Evolutionary conservation across 37 sponge, comb jelly and placozoan genomes (phyloP).

Genomic region (Chondrilla cf. caribensis): DNA sequence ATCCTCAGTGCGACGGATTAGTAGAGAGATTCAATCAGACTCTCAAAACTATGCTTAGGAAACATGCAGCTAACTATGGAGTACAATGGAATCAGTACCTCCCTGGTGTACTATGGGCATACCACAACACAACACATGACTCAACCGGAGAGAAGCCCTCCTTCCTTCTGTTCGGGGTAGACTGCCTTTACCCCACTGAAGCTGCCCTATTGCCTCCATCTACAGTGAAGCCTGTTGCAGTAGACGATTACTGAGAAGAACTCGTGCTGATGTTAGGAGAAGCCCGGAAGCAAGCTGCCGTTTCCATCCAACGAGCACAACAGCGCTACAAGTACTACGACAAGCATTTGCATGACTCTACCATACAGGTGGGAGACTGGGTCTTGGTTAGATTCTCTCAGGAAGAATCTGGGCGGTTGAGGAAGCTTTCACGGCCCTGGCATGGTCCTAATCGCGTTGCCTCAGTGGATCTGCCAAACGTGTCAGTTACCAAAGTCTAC

Average conservation of each 20-base stretch:
- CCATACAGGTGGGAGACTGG: constrained; percentile 23
- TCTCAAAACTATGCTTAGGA: constrained; percentile 42
- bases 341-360: too few species aligned
- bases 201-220: constrained; percentile 34
- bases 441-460: constrained; percentile 19
- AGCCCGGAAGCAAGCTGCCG: not conserved
- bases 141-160: constrained; percentile 58
- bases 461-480: not conserved
- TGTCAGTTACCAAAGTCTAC: constrained; percentile 17
- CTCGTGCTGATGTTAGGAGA: constrained; percentile 5
- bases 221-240: not conserved
- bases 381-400: constrained; percentile 25
- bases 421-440: constrained; percentile 31
- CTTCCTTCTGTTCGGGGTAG: constrained; percentile 48
- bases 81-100: constrained; percentile 48
- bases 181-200: constrained; percentile 45
- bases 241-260: constrained; percentile 32
- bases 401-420: constrained; percentile 18
- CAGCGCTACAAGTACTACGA: not conserved
- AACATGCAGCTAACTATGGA: constrained; percentile 32
- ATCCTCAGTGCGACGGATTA: constrained; percentile 49
- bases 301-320: not conserved
- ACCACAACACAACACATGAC: constrained; percentile 52
- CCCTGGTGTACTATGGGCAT: constrained; percentile 54
- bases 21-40: constrained; percentile 47